Conservation (phyloP, 2,888 invertebrate species). For the Apodemia duryi region DNA sequence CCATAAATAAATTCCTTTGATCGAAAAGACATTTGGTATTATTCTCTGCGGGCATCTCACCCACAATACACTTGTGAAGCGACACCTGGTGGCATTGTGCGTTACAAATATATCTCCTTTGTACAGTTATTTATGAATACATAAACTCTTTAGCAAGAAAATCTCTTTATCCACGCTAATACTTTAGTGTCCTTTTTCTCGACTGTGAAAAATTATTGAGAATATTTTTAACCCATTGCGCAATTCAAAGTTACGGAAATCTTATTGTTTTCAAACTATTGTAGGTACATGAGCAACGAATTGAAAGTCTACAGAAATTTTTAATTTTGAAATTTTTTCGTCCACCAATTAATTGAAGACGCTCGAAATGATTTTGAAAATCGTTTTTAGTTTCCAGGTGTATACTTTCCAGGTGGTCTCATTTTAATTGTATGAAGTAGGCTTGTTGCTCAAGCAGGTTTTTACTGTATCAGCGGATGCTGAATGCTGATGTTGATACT, state of each 20-base stretch:
- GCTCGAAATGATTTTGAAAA: too few species aligned
- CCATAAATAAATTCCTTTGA: constrained; percentile 38
- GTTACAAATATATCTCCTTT: constrained; percentile 37
- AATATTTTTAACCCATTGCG: neutral
- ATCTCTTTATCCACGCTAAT: constrained; percentile 12
- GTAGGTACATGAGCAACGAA: too few species aligned
- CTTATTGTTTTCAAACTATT: too few species aligned
- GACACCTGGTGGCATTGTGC: constrained; percentile 34
- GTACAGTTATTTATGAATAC: constrained; percentile 41
- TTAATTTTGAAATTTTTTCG: too few species aligned
- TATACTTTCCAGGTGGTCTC: too few species aligned
- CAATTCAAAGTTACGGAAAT: neutral
- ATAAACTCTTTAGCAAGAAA: neutral
- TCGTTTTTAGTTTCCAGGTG: too few species aligned
- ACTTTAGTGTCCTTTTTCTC: constrained; percentile 11
- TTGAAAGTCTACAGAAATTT: too few species aligned
- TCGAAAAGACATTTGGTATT: constrained; percentile 39
- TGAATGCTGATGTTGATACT: too few species aligned
- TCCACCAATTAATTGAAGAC: too few species aligned
- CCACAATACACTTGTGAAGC: constrained; percentile 39
- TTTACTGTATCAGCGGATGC: too few species aligned
- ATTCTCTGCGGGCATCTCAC: constrained; percentile 19
- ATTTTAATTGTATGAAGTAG: too few species aligned
- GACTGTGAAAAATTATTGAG: neutral
- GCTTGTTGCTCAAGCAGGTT: too few species aligned